Conservation (phyloP, 35 echinoderm and acorn worm species). For the Lytechinus pictus region DNA sequence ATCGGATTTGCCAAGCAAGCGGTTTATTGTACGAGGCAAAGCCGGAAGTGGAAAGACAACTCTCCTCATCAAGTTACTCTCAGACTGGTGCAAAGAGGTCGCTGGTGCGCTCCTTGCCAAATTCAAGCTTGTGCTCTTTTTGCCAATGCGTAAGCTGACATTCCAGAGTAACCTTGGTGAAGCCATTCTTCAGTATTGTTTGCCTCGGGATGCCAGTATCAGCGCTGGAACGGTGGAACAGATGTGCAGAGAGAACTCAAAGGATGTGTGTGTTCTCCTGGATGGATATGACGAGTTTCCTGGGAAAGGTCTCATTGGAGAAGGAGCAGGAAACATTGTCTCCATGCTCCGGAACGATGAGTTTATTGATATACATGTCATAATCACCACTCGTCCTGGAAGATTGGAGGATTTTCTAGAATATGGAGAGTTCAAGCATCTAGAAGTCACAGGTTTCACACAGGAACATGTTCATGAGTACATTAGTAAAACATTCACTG, state of each 20-base stretch:
- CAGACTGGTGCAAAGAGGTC: constrained; percentile 55
- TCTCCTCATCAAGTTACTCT: constrained; percentile 55
- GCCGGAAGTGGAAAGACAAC: constrained; percentile 67
- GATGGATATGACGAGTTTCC: constrained; percentile 69
- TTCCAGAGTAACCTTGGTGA: constrained; percentile 56
- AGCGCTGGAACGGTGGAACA: constrained; percentile 1
- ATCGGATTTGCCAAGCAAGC: background rate
- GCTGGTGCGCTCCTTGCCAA: constrained; percentile 26
- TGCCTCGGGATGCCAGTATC: constrained; percentile 54
- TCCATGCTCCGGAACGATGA: constrained; percentile 28
- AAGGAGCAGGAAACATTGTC: constrained; percentile 51
- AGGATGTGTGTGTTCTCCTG: constrained; percentile 52
- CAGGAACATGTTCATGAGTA: constrained; percentile 60
- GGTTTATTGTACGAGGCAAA: constrained; percentile 51
- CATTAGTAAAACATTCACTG: constrained; percentile 34
- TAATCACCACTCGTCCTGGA: constrained; percentile 57
- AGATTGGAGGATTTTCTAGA: constrained; percentile 58
- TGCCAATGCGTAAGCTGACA: constrained; percentile 61
- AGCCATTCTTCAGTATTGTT: constrained; percentile 52
- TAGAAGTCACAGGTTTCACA: constrained; percentile 63
- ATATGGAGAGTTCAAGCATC: constrained; percentile 34
- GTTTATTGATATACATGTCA: constrained; percentile 46
- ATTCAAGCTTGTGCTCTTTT: constrained; percentile 37
- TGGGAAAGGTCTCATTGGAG: constrained; percentile 50
- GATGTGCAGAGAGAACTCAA: constrained; percentile 46